Conservation (phyloP, 92 coral and sea anemone genomes). For the Pocillopora meandrina region DNA sequence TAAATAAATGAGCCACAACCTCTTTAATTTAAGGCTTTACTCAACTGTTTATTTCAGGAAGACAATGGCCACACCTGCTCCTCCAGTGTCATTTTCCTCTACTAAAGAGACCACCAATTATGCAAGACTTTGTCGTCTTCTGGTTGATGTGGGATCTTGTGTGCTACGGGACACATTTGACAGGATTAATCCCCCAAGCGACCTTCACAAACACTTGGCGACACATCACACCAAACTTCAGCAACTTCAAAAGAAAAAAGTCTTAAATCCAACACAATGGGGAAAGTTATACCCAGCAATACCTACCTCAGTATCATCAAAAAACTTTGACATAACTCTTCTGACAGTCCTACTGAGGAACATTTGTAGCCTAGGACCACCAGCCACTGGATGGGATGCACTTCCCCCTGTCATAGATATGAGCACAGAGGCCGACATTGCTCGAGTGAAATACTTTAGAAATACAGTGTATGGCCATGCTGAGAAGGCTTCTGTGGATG, state of each 20-base stretch:
- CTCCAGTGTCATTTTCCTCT: conserved; percentile 8
- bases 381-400: conserved; percentile 17
- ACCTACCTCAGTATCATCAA: not conserved
- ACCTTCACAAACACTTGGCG: not conserved
- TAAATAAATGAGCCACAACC: too few species aligned
- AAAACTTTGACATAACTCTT: not conserved
- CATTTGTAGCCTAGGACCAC: not conserved
- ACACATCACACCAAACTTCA: not conserved
- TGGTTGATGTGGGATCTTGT: not conserved
- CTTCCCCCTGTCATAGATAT: conserved; percentile 4
- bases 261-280: conserved; percentile 8
- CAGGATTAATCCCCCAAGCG: not conserved
- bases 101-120: conserved; percentile 7
- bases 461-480: conserved; percentile 12
- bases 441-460: not conserved
- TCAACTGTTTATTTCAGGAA: not conserved
- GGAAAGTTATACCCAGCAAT: conserved; percentile 4
- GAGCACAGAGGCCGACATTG: not conserved
- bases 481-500: conserved; percentile 7
- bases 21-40: too few species aligned
- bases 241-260: not conserved
- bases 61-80: not conserved
- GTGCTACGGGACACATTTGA: not conserved
- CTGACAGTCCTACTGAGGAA: conserved; percentile 5
- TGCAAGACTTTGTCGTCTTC: conserved; percentile 11